Percentiles rank a stretch among this genome's conserved stretches.
Conservation (phyloP, 1,140 invertebrate species). For the Drosophila rufa region DNA sequence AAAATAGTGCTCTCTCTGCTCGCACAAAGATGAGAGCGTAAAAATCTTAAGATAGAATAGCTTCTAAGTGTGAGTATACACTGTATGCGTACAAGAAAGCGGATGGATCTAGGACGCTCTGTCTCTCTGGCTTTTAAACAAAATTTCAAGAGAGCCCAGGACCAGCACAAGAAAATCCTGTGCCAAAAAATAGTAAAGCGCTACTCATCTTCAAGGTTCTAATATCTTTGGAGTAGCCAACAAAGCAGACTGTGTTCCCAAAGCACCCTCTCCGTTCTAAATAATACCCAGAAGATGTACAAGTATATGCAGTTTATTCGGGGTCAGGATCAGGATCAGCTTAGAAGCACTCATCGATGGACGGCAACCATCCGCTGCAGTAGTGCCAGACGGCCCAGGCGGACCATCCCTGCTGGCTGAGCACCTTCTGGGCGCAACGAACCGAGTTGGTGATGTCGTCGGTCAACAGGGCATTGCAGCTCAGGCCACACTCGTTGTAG, state of each 20-base stretch:
- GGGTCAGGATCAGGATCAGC: constrained; percentile 8
- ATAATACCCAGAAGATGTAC: background rate
- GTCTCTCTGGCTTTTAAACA: no score
- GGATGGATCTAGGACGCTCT: no score
- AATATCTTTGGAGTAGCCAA: no score
- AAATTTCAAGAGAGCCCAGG: no score
- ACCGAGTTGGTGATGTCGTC: constrained; percentile 73
- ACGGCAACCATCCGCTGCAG: constrained; percentile 66
- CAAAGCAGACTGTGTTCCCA: background rate
- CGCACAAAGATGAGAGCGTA: no score
- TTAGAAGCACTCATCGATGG: constrained; percentile 71
- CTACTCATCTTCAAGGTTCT: no score
- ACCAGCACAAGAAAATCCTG: no score
- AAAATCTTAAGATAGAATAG: no score
- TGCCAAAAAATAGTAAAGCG: no score
- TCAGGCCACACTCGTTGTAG: constrained; percentile 67
- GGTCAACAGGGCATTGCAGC: constrained; percentile 64
- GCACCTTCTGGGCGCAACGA: constrained; percentile 73
- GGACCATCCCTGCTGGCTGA: constrained; percentile 68
- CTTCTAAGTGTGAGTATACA: no score
- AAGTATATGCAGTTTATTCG: constrained; percentile 22
- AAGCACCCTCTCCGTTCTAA: fast-evolving
- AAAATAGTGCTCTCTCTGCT: no score
- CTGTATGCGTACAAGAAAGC: no score
- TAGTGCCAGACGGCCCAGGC: constrained; percentile 76